Evolutionary conservation across 2,888 invertebrate species (phyloP), one percentile per base, ranked within the genome.

Genomic region (Oxytorus armatus): DNA sequence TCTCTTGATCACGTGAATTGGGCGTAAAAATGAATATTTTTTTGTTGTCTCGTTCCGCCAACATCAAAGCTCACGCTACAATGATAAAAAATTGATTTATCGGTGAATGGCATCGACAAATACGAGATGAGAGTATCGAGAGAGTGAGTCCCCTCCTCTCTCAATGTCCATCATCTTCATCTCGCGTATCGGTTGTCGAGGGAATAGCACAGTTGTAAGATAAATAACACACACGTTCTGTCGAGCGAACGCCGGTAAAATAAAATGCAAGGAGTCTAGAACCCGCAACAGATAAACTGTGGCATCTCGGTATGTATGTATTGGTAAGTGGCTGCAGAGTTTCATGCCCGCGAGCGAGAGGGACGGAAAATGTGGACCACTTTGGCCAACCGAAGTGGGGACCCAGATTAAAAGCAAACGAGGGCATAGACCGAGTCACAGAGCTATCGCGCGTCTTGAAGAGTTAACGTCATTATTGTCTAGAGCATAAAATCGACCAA

Each of bases 341-440:
- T 57, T 66, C 49, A 51, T 53, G 63, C 61, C 76, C 80, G 83
- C 83, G 82, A 83, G 85, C 88, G 86, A 82, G 89, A 86, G 89
- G 91, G 87, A 89, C 85, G 79, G 77, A 90, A 92, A 92, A 92
- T 92, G 80, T 80, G 91, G 92, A 92, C 91, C 92, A 85, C 82
- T 84, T 80, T 81, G 85, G 84, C 68, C 80, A 84, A 81, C n/a
- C 82, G 86, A 89, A 89, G 92, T 91, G 92, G 92, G 92, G 92
- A 92, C 89, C 89, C 89, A 87, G 91, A 92, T 92, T 92, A 91
- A 92, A 92, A 92, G 92, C 89, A 90, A 92, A 91, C 89, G 91
- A 90, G 92, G 92, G 89, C 92, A 92, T 89, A 89, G 88, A 90
- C 89, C 88, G 86, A 86, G 89, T 86, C 87, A 89, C 91, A 92